Evolutionary conservation across 92 coral and sea anemone species (phyloP), one percentile per base, ranked within the genome.

Genomic region (Zoanthus solanderi): DNA sequence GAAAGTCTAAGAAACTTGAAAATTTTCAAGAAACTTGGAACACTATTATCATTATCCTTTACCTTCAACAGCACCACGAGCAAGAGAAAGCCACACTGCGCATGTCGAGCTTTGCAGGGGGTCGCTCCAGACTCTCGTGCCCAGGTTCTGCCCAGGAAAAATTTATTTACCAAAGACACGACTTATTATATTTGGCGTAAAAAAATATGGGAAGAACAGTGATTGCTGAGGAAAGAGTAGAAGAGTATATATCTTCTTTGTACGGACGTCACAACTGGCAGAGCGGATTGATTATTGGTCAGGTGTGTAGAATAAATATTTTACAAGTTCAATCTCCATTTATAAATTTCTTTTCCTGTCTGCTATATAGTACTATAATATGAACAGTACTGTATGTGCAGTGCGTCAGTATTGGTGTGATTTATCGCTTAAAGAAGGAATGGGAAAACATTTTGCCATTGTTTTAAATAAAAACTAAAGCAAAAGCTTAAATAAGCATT

Each of bases 31-130:
- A 32, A 67, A 81, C 12, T 63, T 6, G 13, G 0, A 13, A 10
- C 28, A 1, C 46, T 5, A 47, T 11, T 17, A 13, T 14, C 61
- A 8, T 66, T 12, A 81, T 4, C 15, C 28, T 14, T 23, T 81
- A 85, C 88, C 92, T 90, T 90, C 66, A 87, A 85, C 90, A 93
- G 92, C 92, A 95, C 99, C 98, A 97, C 98, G 96, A 93, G 98
- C 87, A 84, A 92, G 95, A 96, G 93, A 95, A 76, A 53, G 83
- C 72, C 84, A 9, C 5, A 82, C 12, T 76, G 92, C 98, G 99
- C 99, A 94, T 94, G 99, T 87, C 92, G 83, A 16, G 44, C 90
- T 37, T 88, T 90, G 98, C 94, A 86, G 95, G 96, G 96, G 96
- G 95, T 83, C 91, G 17, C 18, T 3, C 42, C 7, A 28, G 30